Percentiles rank a stretch among this genome's conserved stretches.
These are phyloP conservation scores for Heliothis virescens DNA, from an alignment of 1,140 invertebrate genomes.

Conservation along the genomic window DNA sequence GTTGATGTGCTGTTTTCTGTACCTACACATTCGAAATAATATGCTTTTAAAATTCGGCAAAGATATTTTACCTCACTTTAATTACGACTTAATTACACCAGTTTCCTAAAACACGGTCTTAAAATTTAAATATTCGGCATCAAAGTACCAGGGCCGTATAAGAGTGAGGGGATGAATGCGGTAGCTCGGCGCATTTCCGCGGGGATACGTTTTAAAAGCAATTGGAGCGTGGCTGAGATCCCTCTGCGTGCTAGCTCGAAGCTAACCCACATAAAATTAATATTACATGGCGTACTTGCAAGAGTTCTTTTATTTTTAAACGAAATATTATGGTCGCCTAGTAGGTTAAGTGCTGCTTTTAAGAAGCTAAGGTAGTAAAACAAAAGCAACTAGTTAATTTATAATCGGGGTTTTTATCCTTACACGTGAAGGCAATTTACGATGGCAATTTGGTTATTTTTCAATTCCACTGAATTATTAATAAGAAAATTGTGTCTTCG, in stretches of 20 bases:
- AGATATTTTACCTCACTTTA: neutral
- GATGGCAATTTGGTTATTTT: too few relatives aligned
- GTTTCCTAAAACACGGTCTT: neutral
- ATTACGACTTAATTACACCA: neutral
- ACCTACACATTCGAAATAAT: too few relatives aligned
- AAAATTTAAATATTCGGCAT: constrained; percentile 12
- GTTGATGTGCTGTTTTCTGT: too few relatives aligned
- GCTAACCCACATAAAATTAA: constrained; percentile 33
- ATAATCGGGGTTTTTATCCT: too few relatives aligned
- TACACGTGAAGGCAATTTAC: too few relatives aligned
- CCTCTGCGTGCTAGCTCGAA: constrained; percentile 22
- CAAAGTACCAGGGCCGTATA: constrained; percentile 14
- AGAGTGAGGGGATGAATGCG: constrained; percentile 26
- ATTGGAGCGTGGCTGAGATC: constrained; percentile 38
- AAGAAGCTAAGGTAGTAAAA: neutral
- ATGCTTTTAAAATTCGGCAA: too few relatives aligned
- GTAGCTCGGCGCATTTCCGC: constrained; percentile 23
- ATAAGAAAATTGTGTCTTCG: too few relatives aligned
- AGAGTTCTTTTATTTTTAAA: constrained; percentile 19
- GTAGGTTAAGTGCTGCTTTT: neutral
- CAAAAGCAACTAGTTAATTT: too few relatives aligned
- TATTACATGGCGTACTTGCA: constrained; percentile 19
- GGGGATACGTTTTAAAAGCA: constrained; percentile 34
- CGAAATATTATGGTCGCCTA: neutral
- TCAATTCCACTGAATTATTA: too few relatives aligned